A percentile compares a stretch with the other conserved stretches of the same genome.
These are phyloP conservation scores for Gandaritis pyraliata DNA, from an alignment of 2,888 invertebrate species.

Conservation along the genomic window DNA sequence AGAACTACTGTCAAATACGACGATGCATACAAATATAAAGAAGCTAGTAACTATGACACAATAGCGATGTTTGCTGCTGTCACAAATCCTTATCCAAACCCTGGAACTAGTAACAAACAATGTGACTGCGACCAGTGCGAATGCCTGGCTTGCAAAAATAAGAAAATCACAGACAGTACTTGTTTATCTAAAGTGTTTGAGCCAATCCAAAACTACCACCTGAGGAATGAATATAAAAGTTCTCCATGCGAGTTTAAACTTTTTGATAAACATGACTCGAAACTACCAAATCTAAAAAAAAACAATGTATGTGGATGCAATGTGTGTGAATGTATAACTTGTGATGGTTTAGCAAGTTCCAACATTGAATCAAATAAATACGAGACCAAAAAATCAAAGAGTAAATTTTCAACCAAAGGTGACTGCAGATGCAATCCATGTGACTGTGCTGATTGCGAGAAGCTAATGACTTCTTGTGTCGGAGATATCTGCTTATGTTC, in stretches of 20 bases:
- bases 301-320: constrained; percentile 40
- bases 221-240: constrained; percentile 37
- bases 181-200: constrained; percentile 12
- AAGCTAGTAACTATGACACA: constrained; percentile 37
- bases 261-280: constrained; percentile 34
- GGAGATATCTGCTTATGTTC: constrained; percentile 15
- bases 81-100: constrained; percentile 40
- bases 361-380: constrained; percentile 7
- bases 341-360: constrained; percentile 30
- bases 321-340: constrained; percentile 47
- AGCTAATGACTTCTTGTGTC: constrained; percentile 19
- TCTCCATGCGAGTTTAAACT: constrained; percentile 47
- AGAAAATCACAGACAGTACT: constrained; percentile 35
- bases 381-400: not conserved
- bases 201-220: constrained; percentile 11
- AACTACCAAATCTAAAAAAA: constrained; percentile 2
- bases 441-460: constrained; percentile 39
- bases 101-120: constrained; percentile 21
- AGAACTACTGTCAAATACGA: constrained; percentile 40
- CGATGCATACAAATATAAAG: constrained; percentile 7
- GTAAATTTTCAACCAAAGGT: constrained; percentile 14
- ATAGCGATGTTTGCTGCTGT: constrained; percentile 54
- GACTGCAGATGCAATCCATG: constrained; percentile 38
- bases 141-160: constrained; percentile 51
- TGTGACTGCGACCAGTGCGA: constrained; percentile 54